phyloP scores from a whole-genome alignment of 2,113 vertebrate genomes.

The Phylloscopus trochilus region DNA sequence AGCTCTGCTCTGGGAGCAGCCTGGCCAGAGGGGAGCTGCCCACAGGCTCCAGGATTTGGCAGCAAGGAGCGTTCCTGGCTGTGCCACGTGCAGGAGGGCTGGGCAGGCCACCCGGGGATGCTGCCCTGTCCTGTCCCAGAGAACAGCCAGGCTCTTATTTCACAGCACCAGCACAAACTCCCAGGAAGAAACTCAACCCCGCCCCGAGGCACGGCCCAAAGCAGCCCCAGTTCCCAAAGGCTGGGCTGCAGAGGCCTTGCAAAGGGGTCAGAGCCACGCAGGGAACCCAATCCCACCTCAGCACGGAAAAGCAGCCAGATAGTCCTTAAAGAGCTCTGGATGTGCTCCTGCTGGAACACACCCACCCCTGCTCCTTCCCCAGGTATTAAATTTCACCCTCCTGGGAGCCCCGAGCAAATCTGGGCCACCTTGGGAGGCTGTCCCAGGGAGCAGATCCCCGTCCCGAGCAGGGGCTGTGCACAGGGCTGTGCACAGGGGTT shows the following conservation, averaged over 20 bases:
- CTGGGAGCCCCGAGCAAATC: accelerated
- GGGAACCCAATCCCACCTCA: not conserved
- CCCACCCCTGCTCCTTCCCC: not conserved
- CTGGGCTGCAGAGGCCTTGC: not conserved
- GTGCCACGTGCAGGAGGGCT: not conserved
- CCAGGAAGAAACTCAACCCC: not conserved
- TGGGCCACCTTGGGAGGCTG: not conserved
- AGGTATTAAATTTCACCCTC: not conserved
- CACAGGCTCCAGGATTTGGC: not conserved
- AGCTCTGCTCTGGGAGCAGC: not conserved
- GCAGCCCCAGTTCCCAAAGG: not conserved
- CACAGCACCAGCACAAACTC: not conserved
- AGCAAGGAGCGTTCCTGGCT: not conserved
- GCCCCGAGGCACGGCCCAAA: not conserved
- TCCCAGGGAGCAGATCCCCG: not conserved
- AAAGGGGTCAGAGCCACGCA: not conserved
- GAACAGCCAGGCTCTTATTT: not conserved
- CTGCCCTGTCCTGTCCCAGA: not conserved
- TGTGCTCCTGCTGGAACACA: not conserved
- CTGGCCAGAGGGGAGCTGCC: not conserved
- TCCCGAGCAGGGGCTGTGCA: not conserved
- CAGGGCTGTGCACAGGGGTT: not conserved
- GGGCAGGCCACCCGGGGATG: not conserved
- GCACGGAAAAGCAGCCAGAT: accelerated
- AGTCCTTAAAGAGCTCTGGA: not conserved